Evolutionary conservation across 2,888 invertebrate species (phyloP).

Genomic region (Sinohyriopsis cumingii): DNA sequence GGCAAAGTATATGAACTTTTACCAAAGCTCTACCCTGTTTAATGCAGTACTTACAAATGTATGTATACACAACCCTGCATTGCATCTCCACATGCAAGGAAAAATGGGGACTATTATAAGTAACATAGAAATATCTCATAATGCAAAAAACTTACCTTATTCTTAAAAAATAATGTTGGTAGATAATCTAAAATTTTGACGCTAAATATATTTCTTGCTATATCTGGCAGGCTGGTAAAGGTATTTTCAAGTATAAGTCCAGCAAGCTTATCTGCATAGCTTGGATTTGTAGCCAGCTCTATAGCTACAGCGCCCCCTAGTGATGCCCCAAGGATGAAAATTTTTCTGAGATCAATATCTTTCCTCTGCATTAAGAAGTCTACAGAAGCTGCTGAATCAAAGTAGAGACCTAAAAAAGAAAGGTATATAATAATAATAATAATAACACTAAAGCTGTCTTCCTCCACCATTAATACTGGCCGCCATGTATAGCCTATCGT

Average conservation of each 20-base stretch:
- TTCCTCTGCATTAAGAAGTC: constrained; percentile 86
- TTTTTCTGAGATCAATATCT: constrained; percentile 88
- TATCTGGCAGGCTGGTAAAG: constrained; percentile 94
- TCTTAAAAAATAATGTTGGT: constrained; percentile 90
- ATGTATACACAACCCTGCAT: too few species aligned
- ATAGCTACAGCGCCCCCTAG: constrained; percentile 95
- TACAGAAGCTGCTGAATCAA: constrained; percentile 89
- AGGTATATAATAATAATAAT: neutral
- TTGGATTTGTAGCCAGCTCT: constrained; percentile 84
- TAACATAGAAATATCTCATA: too few species aligned
- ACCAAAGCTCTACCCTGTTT: too few species aligned
- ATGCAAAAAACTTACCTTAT: constrained; percentile 80
- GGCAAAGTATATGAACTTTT: too few species aligned
- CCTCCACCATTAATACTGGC: too few species aligned
- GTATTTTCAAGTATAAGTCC: constrained; percentile 94
- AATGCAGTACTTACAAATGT: too few species aligned
- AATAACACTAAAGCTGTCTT: too few species aligned
- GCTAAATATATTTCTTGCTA: constrained; percentile 88
- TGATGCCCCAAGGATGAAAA: constrained; percentile 89
- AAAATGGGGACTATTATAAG: too few species aligned
- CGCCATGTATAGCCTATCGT: too few species aligned
- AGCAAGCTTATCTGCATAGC: constrained; percentile 86
- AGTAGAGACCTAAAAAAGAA: constrained; percentile 78
- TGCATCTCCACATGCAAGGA: too few species aligned
- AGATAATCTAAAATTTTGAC: constrained; percentile 81